Evolutionary conservation across 1,140 invertebrate genomes (phyloP).

Genomic region (Nasonia giraulti): DNA sequence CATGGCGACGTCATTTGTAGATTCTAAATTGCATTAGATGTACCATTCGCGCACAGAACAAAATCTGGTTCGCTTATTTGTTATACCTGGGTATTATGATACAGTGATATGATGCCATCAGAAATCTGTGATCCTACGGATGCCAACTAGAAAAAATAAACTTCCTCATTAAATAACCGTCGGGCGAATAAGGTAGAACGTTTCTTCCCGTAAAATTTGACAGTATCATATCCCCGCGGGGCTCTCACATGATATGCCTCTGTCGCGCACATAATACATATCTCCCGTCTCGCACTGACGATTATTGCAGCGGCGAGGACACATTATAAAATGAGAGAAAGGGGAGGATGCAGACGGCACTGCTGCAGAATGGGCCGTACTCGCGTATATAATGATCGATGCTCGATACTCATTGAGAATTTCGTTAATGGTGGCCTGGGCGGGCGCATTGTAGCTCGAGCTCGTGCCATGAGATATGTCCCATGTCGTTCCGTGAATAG

Average conservation of each 20-base stretch:
- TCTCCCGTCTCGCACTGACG: slow-evolving; percentile 59
- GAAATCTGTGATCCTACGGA: too few species aligned
- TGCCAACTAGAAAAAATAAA: too few species aligned
- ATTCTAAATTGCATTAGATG: too few species aligned
- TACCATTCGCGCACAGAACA: too few species aligned
- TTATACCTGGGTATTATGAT: too few species aligned
- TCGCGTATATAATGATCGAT: slow-evolving; percentile 67
- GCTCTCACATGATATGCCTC: background rate
- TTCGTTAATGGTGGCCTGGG: slow-evolving; percentile 64
- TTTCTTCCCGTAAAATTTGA: background rate
- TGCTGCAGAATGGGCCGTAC: slow-evolving; percentile 9
- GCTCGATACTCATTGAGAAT: slow-evolving; percentile 63
- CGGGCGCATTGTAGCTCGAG: slow-evolving; percentile 54
- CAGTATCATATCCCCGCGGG: background rate
- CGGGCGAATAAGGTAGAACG: too few species aligned
- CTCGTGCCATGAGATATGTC: slow-evolving; percentile 27
- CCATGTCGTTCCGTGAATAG: slow-evolving; percentile 57
- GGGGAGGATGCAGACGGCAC: background rate
- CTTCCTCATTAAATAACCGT: too few species aligned
- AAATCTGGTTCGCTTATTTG: too few species aligned
- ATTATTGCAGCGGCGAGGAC: slow-evolving; percentile 68
- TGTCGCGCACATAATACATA: slow-evolving; percentile 5
- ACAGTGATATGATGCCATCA: too few species aligned
- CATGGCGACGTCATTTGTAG: background rate
- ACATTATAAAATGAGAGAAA: slow-evolving; percentile 58